A percentile compares a stretch with the other conserved stretches of the same genome.
Evolutionary conservation across 2,797 vertebrate genomes (phyloP).

Genomic region (Microctenopoma steveboyesi): DNA sequence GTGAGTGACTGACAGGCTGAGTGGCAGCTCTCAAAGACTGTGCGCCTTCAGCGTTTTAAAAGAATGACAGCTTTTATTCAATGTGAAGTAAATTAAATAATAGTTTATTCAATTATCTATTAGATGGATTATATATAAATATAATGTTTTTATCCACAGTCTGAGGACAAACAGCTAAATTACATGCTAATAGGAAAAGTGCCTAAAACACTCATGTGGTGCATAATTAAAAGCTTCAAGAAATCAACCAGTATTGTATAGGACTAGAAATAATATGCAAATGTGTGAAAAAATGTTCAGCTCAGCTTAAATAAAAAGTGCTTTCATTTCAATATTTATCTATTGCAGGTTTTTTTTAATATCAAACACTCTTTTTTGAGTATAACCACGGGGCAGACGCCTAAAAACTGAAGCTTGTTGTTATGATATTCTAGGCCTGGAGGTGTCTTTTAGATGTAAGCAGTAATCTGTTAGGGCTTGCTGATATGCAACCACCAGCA

Average conservation of each 20-base stretch:
- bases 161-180: constrained; percentile 1
- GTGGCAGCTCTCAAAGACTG: constrained; percentile 57
- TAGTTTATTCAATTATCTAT: constrained; percentile 21
- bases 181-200: constrained; percentile 1
- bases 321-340: constrained; percentile 40
- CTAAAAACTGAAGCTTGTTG: constrained; percentile 28
- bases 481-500: constrained; percentile 25
- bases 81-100: constrained; percentile 23
- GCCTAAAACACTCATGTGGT: neutral
- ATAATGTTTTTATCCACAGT: constrained; percentile 21
- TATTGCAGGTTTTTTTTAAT: constrained; percentile 37
- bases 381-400: constrained; percentile 31
- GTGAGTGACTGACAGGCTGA: constrained; percentile 63
- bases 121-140: constrained; percentile 16
- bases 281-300: neutral
- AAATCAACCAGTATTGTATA: neutral
- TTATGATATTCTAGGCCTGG: constrained; percentile 38
- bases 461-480: constrained; percentile 52
- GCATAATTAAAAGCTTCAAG: neutral
- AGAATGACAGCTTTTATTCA: constrained; percentile 43
- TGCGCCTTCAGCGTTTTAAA: constrained; percentile 30
- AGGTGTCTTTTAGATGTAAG: constrained; percentile 40
- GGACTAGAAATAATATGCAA: neutral
- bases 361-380: constrained; percentile 36
- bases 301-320: neutral